Conservation (phyloP, 2,797 vertebrate species). For the Esox masquinongy region DNA sequence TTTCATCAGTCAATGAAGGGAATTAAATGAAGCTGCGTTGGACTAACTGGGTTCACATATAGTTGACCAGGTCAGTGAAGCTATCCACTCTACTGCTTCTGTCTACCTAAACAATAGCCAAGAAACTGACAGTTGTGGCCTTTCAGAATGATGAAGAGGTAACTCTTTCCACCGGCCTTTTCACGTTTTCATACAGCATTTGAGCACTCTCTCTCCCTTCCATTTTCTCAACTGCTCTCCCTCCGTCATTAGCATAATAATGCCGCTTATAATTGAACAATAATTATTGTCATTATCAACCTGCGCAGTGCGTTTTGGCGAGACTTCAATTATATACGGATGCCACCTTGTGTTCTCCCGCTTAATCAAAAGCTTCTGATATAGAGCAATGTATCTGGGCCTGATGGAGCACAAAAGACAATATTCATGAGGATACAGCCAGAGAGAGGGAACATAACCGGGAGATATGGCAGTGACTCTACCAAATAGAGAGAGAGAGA, state of each 20-base stretch:
- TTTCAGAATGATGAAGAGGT: slow-evolving; percentile 26
- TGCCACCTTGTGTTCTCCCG: slow-evolving; percentile 28
- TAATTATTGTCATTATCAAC: slow-evolving; percentile 59
- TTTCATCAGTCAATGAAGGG: slow-evolving; percentile 27
- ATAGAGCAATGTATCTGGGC: slow-evolving; percentile 25
- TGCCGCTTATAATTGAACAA: slow-evolving; percentile 55
- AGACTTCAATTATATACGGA: slow-evolving; percentile 31
- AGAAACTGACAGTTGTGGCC: slow-evolving; percentile 25
- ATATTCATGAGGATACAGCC: slow-evolving; percentile 44
- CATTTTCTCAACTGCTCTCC: background rate
- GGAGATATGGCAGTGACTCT: slow-evolving; percentile 12
- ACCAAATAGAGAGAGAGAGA: background rate
- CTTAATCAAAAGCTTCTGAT: slow-evolving; percentile 25
- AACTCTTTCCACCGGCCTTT: slow-evolving; percentile 33
- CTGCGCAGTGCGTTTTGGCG: slow-evolving; percentile 47
- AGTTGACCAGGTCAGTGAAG: slow-evolving; percentile 25
- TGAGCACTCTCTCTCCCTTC: background rate
- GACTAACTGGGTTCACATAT: slow-evolving; percentile 28
- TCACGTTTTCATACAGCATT: slow-evolving; percentile 35
- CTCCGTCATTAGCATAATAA: slow-evolving; percentile 39
- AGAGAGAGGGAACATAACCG: slow-evolving; percentile 12
- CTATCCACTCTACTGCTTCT: slow-evolving; percentile 21
- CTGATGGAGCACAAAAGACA: slow-evolving; percentile 25
- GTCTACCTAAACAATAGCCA: slow-evolving; percentile 11
- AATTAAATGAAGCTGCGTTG: slow-evolving; percentile 28